Evolutionary conservation across 2,797 vertebrate genomes (phyloP).

Genomic region (Mus spretus): DNA sequence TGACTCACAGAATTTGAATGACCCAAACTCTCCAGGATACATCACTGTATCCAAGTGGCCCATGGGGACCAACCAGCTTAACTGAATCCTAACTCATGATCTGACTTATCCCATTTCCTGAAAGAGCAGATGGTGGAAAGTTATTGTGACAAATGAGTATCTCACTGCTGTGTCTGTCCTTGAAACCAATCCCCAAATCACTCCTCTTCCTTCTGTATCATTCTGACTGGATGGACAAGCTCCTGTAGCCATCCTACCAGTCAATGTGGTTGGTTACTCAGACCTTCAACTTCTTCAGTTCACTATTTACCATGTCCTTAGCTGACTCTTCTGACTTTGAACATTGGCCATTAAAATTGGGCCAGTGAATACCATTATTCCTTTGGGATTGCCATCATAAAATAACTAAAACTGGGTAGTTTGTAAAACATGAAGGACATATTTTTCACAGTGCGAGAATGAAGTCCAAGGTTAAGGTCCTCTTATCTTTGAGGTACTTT

Average conservation of each 20-base stretch:
- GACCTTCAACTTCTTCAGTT: background rate
- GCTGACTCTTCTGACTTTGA: background rate
- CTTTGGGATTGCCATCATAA: background rate
- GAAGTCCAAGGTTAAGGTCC: background rate
- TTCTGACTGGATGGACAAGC: background rate
- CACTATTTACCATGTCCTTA: background rate
- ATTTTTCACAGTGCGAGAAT: background rate
- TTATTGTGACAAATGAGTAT: background rate
- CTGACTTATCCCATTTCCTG: background rate
- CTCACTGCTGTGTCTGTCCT: background rate
- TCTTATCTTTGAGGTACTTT: background rate
- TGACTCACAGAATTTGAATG: background rate
- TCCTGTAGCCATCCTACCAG: background rate
- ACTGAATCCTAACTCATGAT: background rate
- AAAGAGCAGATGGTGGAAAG: background rate
- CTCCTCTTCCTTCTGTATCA: rapidly evolving
- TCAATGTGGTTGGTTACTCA: background rate
- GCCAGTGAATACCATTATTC: background rate
- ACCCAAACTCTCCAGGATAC: background rate
- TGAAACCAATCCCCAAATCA: background rate
- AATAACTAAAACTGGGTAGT: background rate
- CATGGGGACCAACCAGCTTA: background rate
- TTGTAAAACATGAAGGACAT: background rate
- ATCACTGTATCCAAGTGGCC: background rate
- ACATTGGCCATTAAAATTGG: background rate